phyloP scores from a whole-genome alignment of 2,113 vertebrate genomes.

The Lasiurus cinereus region DNA sequence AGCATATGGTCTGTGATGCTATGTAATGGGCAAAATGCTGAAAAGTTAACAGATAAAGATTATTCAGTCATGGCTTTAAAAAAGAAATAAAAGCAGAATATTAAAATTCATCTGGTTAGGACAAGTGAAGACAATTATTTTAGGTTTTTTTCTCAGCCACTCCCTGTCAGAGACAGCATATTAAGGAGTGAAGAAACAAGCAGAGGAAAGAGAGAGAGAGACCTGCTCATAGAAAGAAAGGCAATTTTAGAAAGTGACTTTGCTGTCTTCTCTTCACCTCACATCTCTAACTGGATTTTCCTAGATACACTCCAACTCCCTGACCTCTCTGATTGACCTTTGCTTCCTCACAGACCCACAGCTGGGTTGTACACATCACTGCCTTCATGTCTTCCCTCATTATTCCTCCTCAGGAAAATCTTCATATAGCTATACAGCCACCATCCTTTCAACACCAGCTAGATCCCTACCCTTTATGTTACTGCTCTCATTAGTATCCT shows the following conservation, averaged over 20 bases:
- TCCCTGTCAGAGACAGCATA: background rate
- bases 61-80: background rate
- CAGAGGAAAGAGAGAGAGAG: background rate
- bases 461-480: background rate
- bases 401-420: background rate
- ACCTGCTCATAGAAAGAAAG: conserved; percentile 32
- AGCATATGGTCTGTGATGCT: background rate
- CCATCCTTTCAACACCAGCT: background rate
- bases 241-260: background rate
- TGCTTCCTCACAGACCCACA: background rate
- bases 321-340: background rate
- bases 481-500: background rate
- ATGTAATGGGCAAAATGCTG: background rate
- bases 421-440: background rate
- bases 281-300: background rate
- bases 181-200: background rate
- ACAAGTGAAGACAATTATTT: background rate
- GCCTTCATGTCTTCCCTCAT: background rate
- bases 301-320: background rate
- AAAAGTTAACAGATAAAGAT: background rate
- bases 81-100: background rate
- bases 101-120: background rate
- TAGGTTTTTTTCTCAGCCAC: background rate
- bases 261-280: background rate
- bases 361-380: background rate